A percentile compares a stretch with the other conserved stretches of the same genome.
These are phyloP conservation scores for Calameuta pallipes DNA, from an alignment of 2,888 invertebrate species.

Conservation along the genomic window DNA sequence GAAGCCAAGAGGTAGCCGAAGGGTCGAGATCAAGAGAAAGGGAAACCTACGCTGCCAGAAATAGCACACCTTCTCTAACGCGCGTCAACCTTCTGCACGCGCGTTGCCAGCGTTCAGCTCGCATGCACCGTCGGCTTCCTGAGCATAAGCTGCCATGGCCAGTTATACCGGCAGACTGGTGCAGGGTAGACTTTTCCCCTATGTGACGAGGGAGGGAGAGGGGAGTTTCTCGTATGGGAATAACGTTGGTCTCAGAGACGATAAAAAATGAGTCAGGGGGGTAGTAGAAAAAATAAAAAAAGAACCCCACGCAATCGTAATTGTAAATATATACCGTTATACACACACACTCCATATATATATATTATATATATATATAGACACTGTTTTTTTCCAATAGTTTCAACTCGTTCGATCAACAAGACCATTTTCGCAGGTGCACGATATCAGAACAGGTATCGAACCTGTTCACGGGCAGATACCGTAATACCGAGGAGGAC, in stretches of 20 bases:
- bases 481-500: not conserved
- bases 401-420: not conserved
- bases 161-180: not conserved
- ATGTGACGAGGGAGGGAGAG: not conserved
- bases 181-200: not conserved
- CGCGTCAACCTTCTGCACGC: slow-evolving; percentile 38
- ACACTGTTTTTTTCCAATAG: not conserved
- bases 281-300: not conserved
- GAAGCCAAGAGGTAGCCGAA: not conserved
- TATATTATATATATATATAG: too few relatives aligned
- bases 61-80: slow-evolving; percentile 51
- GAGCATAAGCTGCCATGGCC: not conserved
- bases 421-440: not conserved
- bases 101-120: slow-evolving; percentile 38
- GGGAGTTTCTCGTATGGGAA: not conserved
- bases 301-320: not conserved
- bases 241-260: not conserved
- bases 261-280: not conserved
- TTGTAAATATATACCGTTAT: not conserved
- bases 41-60: slow-evolving; percentile 49
- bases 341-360: not conserved
- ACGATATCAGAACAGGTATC: not conserved
- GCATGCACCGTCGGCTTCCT: slow-evolving; percentile 38
- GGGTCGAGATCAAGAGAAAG: slow-evolving; percentile 8
- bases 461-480: not conserved